Evolutionary conservation across 1,140 invertebrate genomes (phyloP), one percentile per base, ranked within the genome.

Genomic region (Brachionus rubens): DNA sequence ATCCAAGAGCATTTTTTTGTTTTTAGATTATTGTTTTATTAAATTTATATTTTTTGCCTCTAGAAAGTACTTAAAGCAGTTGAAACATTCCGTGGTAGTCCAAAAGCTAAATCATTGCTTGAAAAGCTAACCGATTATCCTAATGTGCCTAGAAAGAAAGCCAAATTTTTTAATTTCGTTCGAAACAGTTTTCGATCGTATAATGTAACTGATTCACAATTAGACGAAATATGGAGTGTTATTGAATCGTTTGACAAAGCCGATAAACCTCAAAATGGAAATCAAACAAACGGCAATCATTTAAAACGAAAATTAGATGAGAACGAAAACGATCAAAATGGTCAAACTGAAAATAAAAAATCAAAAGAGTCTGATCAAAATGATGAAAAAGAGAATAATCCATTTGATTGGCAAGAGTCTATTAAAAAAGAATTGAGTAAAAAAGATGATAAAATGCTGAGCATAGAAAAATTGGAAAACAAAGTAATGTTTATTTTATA

Each of bases 141-240:
- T 52, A 97, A 96, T 82, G 91, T 96, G 79, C 94, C 94, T n/a
- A 87, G 93, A 43, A 96, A 96, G 81, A 91, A 92, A 81, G 84
- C 86, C 0, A 95, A 94, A 82, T 97, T 96, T 85, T 85, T 50
- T 19, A 72, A 72, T n/a, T 72, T 72, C 28, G 40, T 72, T 21
- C 24, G 68, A 30, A 72, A 72, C 26, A 72, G 68, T 40, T 72
- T 72, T 40, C 14, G 68, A 12, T 72, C 68, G 7, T 52, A 36
- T 50, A 48, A 54, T 19, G 1, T 72, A n/a, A 72, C 16, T 33
- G 46, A 72, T 14, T 33, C n/a, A 26, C 68, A 72, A 54, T 40
- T 72, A 19, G 28, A 72, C 7, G 68, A 72, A 54, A 72, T 72
- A 50, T 72, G 68, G 68, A 30, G 19, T 41, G 68, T 72, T 1